These are phyloP conservation scores for Glaucomys volans DNA, from an alignment of 2,113 vertebrate species.

Conservation along the genomic window DNA sequence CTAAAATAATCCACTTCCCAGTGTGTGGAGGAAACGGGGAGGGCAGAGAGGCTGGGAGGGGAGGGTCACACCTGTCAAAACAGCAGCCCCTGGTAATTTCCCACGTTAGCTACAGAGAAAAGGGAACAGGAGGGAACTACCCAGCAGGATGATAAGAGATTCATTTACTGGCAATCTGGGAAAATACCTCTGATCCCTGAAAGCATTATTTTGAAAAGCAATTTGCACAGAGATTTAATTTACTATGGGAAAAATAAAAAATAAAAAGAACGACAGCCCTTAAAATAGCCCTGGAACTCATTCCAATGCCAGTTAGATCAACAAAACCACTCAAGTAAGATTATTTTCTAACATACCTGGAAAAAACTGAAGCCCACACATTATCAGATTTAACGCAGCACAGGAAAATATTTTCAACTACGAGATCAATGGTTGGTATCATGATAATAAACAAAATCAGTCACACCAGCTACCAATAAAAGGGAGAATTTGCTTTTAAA, in stretches of 20 bases:
- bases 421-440: not conserved
- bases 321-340: not conserved
- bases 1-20: not conserved
- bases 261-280: not conserved
- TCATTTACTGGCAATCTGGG: conserved; percentile 53
- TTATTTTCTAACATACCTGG: not conserved
- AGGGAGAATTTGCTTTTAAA: not conserved
- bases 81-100: conserved; percentile 57
- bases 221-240: conserved; percentile 54
- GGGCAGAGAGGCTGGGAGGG: not conserved
- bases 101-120: conserved; percentile 42
- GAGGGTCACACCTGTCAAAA: conserved; percentile 54
- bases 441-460: not conserved
- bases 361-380: not conserved
- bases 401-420: not conserved
- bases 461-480: not conserved
- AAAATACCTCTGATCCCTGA: conserved; percentile 51
- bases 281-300: not conserved
- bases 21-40: not conserved
- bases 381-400: not conserved
- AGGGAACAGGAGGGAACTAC: not conserved
- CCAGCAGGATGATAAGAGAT: not conserved
- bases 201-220: conserved; percentile 69
- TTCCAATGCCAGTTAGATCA: not conserved
- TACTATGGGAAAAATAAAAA: not conserved